These are phyloP conservation scores for Drosophila sproati DNA, from an alignment of 1,140 invertebrate genomes.

Conservation along the genomic window DNA sequence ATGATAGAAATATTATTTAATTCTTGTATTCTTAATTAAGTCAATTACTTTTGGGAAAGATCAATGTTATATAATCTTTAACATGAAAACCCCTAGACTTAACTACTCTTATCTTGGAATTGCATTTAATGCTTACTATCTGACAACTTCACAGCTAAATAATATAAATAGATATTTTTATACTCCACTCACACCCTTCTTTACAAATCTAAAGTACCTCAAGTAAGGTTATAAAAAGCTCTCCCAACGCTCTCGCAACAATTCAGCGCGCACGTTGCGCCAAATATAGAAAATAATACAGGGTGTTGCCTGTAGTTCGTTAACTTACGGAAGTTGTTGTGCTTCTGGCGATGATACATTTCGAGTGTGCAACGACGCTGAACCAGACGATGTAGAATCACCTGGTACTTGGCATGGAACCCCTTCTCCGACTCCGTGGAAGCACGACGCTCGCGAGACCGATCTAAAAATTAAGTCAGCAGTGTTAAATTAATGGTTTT, in stretches of 20 bases:
- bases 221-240: conserved; percentile 10
- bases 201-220: neutral
- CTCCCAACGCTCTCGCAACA: conserved; percentile 33
- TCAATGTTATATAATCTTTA: too few relatives aligned
- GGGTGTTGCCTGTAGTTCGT: conserved; percentile 39
- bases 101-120: too few relatives aligned
- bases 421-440: conserved; percentile 95
- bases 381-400: conserved; percentile 94
- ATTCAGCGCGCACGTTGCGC: conserved; percentile 58
- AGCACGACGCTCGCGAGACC: conserved; percentile 86
- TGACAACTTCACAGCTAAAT: too few relatives aligned
- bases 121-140: too few relatives aligned
- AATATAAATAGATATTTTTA: too few relatives aligned
- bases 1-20: too few relatives aligned
- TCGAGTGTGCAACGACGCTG: conserved; percentile 96
- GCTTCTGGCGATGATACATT: conserved; percentile 93
- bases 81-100: too few relatives aligned
- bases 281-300: conserved; percentile 68
- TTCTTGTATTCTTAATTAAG: too few relatives aligned
- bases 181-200: too few relatives aligned
- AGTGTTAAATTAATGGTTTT: neutral
- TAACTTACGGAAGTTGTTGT: conserved; percentile 93
- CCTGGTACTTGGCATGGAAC: conserved; percentile 94
- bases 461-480: conserved; percentile 51
- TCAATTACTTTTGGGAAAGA: too few relatives aligned